Evolutionary conservation across 2,797 vertebrate species (phyloP).

Genomic region (Coregonus ussuriensis): DNA sequence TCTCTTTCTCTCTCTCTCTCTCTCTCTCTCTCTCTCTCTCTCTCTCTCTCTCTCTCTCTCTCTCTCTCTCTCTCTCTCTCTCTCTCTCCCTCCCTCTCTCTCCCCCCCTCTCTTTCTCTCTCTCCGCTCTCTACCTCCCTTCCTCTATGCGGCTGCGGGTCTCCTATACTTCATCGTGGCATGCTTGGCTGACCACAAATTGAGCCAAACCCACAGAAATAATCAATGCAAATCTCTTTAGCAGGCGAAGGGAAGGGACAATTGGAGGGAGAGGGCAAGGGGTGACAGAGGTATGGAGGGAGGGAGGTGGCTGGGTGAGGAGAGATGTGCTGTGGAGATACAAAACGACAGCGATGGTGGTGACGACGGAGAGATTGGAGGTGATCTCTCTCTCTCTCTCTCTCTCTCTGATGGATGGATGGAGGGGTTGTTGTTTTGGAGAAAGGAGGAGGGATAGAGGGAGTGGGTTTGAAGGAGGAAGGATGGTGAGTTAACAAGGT

Average conservation of each 20-base stretch:
- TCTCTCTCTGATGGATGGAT: background rate
- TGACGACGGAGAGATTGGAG: background rate
- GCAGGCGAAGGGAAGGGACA: background rate
- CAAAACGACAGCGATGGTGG: background rate
- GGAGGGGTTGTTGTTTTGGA: background rate
- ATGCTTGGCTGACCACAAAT: background rate
- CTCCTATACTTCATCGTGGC: constrained; percentile 1
- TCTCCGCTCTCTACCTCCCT: background rate
- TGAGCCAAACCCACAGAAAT: background rate
- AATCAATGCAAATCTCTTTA: constrained; percentile 4
- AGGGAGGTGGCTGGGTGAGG: background rate
- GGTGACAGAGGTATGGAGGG: background rate
- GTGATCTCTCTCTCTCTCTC: background rate
- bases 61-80: background rate
- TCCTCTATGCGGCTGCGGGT: background rate
- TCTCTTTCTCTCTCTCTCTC: background rate
- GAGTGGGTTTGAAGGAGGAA: background rate
- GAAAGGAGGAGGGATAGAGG: background rate
- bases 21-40: background rate
- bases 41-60: background rate
- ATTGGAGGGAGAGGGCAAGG: background rate
- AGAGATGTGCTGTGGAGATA: background rate
- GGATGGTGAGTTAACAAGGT: constrained; percentile 2
- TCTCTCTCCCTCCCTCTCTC: background rate
- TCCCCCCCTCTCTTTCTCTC: background rate